phyloP scores from a whole-genome alignment of 1,140 invertebrate genomes.

The Pogonomyrmex barbatus region DNA sequence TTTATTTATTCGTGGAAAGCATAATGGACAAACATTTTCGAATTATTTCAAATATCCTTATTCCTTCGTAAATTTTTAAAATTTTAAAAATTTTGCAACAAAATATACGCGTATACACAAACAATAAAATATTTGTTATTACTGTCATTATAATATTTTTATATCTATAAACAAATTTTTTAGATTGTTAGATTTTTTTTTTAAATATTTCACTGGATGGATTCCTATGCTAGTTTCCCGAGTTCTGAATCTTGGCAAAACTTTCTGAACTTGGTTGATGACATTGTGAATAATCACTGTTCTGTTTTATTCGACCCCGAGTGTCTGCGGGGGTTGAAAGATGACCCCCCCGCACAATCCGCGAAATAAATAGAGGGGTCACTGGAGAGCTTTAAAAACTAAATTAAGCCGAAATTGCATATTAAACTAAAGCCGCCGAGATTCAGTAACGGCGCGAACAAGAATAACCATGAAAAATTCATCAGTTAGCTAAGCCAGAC shows the following conservation, averaged over 20 bases:
- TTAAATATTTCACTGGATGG: neutral
- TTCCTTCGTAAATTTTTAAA: neutral
- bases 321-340: constrained; percentile 17
- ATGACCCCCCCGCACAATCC: constrained; percentile 19
- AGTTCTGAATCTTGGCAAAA: constrained; percentile 29
- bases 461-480: constrained; percentile 13
- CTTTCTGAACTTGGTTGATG: constrained; percentile 11
- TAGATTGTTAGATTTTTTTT: neutral
- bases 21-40: neutral
- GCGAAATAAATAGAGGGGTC: constrained; percentile 43
- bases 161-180: neutral
- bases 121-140: constrained; percentile 6
- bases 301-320: constrained; percentile 41
- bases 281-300: constrained; percentile 38
- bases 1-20: constrained; percentile 29
- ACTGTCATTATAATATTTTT: neutral
- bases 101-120: neutral
- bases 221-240: constrained; percentile 11
- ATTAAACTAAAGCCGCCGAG: constrained; percentile 37
- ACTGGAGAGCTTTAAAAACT: constrained; percentile 41
- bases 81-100: neutral
- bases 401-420: constrained; percentile 43
- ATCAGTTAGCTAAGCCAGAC: constrained; percentile 25
- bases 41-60: neutral
- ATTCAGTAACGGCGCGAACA: neutral